Percentiles rank a stretch among this genome's conserved stretches.
These are phyloP conservation scores for Trogon surrucura DNA, from an alignment of 2,113 vertebrate genomes.

Conservation along the genomic window DNA sequence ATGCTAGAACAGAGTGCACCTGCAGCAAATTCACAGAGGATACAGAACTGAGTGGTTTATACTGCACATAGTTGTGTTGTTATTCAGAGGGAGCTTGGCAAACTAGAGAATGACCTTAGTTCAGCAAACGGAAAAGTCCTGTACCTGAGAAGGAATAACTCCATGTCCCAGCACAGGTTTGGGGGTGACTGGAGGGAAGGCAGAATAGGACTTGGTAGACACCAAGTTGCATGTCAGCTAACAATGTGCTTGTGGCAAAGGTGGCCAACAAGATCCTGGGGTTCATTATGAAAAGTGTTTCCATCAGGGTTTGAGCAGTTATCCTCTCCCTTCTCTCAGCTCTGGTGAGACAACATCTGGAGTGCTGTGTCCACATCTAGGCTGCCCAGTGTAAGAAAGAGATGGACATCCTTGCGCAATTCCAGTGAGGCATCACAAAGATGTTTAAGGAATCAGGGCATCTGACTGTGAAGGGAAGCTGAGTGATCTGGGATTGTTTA, in stretches of 20 bases:
- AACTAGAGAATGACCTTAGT: neutral
- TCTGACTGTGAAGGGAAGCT: neutral
- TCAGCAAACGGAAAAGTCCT: neutral
- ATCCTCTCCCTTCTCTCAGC: neutral
- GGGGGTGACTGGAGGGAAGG: neutral
- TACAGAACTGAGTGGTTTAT: neutral
- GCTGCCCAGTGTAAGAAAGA: neutral
- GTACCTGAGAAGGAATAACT: neutral
- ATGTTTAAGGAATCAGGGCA: neutral
- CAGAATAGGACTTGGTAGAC: neutral
- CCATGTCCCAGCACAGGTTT: neutral
- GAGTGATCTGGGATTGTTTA: neutral
- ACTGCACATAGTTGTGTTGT: neutral
- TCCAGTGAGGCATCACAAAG: neutral
- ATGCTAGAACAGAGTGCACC: neutral
- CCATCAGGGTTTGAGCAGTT: fast-evolving
- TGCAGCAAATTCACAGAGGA: neutral
- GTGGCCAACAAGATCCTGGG: neutral
- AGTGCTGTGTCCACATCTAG: neutral
- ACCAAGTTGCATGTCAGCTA: neutral
- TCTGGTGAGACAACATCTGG: neutral
- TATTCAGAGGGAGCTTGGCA: neutral
- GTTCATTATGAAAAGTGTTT: neutral
- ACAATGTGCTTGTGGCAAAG: neutral
- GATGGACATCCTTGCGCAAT: neutral